Conservation (phyloP, 2,888 invertebrate genomes). For the Charanyca ferruginea region DNA sequence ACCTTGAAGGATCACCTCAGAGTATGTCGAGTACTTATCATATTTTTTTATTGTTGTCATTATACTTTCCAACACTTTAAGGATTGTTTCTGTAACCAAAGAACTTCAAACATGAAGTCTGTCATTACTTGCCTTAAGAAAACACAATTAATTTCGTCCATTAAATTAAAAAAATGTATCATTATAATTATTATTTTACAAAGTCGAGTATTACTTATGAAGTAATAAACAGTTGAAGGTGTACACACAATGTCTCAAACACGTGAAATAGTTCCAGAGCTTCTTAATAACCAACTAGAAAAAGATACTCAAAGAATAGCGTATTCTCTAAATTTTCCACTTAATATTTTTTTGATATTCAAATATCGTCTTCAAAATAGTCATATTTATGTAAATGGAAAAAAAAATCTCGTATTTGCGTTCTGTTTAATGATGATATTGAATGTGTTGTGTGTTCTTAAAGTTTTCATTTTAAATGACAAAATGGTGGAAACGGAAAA, state of each 20-base stretch:
- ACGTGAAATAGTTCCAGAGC: neutral
- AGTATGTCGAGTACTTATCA: too few relatives aligned
- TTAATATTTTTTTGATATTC: neutral
- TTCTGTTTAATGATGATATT: neutral
- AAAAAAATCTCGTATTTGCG: neutral
- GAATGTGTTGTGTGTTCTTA: neutral
- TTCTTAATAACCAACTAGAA: neutral
- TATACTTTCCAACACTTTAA: too few relatives aligned
- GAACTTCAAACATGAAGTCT: too few relatives aligned
- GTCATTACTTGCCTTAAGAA: too few relatives aligned
- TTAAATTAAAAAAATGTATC: too few relatives aligned
- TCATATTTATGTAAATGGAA: conserved; percentile 21
- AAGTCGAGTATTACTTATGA: neutral
- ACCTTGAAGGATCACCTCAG: too few relatives aligned
- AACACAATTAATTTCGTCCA: too few relatives aligned
- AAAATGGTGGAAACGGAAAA: neutral
- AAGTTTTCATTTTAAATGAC: neutral
- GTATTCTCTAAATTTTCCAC: neutral
- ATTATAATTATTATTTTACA: too few relatives aligned
- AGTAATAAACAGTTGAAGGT: neutral
- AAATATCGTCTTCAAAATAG: conserved; percentile 7
- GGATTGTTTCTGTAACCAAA: too few relatives aligned
- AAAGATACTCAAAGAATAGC: neutral
- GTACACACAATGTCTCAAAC: neutral
- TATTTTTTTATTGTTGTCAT: too few relatives aligned